phyloP scores from a whole-genome alignment of 2,888 invertebrate genomes.

The Harpalus rufipes region DNA sequence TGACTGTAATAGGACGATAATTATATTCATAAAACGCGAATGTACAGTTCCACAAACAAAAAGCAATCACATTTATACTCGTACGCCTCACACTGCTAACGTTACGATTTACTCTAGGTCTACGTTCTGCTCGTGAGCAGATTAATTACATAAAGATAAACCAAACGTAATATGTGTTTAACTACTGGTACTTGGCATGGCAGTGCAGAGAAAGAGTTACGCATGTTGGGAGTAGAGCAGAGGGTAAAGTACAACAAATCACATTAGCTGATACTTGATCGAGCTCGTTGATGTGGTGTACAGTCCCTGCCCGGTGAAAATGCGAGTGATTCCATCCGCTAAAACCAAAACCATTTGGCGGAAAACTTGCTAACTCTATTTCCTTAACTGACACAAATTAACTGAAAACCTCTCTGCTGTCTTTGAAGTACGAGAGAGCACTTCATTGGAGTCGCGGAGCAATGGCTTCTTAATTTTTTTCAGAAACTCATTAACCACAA shows the following conservation, averaged over 20 bases:
- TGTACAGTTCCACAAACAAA: constrained; percentile 61
- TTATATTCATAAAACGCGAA: constrained; percentile 65
- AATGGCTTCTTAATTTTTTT: constrained; percentile 62
- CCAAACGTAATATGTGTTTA: background rate
- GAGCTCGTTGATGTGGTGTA: background rate
- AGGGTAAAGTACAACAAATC: constrained; percentile 40
- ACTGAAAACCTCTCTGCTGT: constrained; percentile 71
- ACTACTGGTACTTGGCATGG: background rate
- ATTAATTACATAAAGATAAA: constrained; percentile 21
- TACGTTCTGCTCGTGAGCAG: constrained; percentile 18
- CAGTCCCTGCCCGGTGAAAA: constrained; percentile 37
- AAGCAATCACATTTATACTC: constrained; percentile 53
- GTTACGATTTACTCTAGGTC: background rate
- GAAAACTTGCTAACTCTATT: constrained; percentile 73
- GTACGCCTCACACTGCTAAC: background rate
- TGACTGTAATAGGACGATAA: constrained; percentile 65
- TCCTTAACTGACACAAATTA: constrained; percentile 76
- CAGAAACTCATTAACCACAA: constrained; percentile 76
- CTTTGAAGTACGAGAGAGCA: constrained; percentile 70
- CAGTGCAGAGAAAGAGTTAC: constrained; percentile 1
- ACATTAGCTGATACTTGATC: constrained; percentile 47
- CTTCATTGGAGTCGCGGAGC: constrained; percentile 31
- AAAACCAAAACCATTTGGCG: constrained; percentile 62
- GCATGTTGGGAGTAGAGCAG: background rate
- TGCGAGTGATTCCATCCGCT: constrained; percentile 46